phyloP scores from a whole-genome alignment of 2,113 vertebrate species.

The Chrysemys picta region DNA sequence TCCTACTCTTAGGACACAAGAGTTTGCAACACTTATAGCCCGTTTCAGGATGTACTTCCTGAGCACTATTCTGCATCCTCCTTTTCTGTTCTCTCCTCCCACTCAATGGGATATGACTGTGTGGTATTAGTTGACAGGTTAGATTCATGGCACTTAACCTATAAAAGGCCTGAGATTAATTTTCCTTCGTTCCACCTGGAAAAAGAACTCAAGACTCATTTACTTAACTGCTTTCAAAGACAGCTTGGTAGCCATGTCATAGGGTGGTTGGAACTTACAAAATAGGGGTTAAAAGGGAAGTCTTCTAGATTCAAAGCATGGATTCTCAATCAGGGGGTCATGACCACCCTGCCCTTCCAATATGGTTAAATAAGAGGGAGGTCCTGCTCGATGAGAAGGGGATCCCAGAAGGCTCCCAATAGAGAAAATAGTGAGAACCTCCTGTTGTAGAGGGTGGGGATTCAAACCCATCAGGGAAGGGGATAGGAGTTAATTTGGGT shows the following conservation, averaged over 20 bases:
- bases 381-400: background rate
- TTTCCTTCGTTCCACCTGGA: background rate
- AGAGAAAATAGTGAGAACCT: background rate
- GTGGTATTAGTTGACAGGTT: background rate
- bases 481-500: background rate
- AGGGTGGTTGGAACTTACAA: background rate
- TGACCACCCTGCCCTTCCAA: background rate
- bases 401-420: background rate
- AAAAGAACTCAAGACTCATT: background rate
- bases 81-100: background rate
- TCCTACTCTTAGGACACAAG: rapidly evolving
- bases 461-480: rapidly evolving
- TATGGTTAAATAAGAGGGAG: background rate
- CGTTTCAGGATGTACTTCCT: background rate
- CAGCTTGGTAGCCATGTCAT: background rate
- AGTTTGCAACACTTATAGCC: background rate
- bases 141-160: background rate
- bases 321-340: background rate
- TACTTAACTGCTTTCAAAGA: background rate
- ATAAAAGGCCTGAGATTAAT: too few species aligned
- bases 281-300: rapidly evolving
- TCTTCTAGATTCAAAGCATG: rapidly evolving
- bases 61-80: background rate
- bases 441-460: background rate
- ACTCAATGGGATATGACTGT: background rate